Base-by-base conservation (phyloP, 2,797 vertebrate species). In the Triplophysa bombifrons region DNA sequence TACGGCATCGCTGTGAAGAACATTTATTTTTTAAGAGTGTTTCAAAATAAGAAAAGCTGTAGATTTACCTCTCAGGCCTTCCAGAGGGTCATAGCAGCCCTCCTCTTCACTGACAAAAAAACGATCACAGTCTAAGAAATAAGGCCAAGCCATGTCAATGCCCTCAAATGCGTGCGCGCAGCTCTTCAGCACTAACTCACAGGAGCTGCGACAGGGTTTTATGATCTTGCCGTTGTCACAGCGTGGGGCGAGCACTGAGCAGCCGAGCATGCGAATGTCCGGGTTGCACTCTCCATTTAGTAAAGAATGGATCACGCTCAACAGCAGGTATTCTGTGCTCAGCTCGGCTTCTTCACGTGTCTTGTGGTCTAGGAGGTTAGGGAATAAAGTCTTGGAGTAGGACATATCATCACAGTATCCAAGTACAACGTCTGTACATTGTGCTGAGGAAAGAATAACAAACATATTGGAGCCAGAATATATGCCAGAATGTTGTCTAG, bases 131-230 rank as follows among this genome's bases (percentile, higher is more conserved):
- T 99, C 95, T 64, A 99, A 90, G 86, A 97, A 99, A 89, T 98
- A 98, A 19, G 97, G 98, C 98, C 98, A 99, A 19, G 96, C 96
- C 98, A 99, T 99, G 50, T 94, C 89, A 58, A 99, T 98, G 0
- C 80, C 89, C 1, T 96, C 94, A 2, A 99, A 98, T 3, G 93
- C 92, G 0, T 91, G 90, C 30, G 85, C 84, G 85, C 97, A 99
- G 55, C 71, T 92, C 41, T 88, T 93, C 0, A 67, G 93, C 60
- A 95, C 90, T 0, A 77, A 88, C 86, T 96, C 94, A 2, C 98
- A 98, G 19, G 93, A 76, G 0, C 82, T 88, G 60, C 94, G 92
- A 67, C 98, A 99, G 13, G 98, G 96, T 80, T 93, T 95, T 80
- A 89, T 73, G 38, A 80, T 82, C 9, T 72, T 90, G 63, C 88